These are phyloP conservation scores for Cosmia trapezina DNA, from an alignment of 2,888 invertebrate genomes.

Conservation along the genomic window DNA sequence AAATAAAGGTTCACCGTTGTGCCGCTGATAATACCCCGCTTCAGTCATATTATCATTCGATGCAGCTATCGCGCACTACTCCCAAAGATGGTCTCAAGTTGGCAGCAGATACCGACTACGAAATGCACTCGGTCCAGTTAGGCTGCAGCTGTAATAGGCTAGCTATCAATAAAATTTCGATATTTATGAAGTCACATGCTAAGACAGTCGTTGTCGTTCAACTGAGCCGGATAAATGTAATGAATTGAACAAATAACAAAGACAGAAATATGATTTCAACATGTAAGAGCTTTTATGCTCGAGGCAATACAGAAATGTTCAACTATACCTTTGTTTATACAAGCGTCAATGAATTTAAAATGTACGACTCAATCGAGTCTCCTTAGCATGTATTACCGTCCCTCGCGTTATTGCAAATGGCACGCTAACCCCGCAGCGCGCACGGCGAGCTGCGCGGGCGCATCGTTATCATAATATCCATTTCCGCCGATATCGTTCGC, in stretches of 20 bases:
- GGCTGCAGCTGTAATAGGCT: constrained; percentile 51
- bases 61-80: constrained; percentile 51
- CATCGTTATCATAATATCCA: constrained; percentile 81
- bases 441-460: constrained; percentile 68
- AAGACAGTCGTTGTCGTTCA: constrained; percentile 47
- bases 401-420: constrained; percentile 64
- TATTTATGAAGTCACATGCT: constrained; percentile 54
- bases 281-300: constrained; percentile 39
- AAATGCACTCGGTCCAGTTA: constrained; percentile 57
- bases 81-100: constrained; percentile 60
- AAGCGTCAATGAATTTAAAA: constrained; percentile 67
- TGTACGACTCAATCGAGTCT: constrained; percentile 65
- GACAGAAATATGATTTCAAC: constrained; percentile 54
- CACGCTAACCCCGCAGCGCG: constrained; percentile 61
- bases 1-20: constrained; percentile 70
- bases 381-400: constrained; percentile 62
- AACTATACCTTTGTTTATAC: constrained; percentile 66
- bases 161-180: constrained; percentile 61
- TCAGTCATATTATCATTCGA: constrained; percentile 66
- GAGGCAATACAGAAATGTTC: constrained; percentile 50
- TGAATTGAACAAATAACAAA: constrained; percentile 55
- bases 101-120: constrained; percentile 52
- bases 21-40: constrained; percentile 59
- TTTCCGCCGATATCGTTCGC: constrained; percentile 79
- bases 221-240: constrained; percentile 48